These are phyloP conservation scores for Capricornis sumatraensis DNA, from an alignment of 2,113 vertebrate species.

Conservation along the genomic window DNA sequence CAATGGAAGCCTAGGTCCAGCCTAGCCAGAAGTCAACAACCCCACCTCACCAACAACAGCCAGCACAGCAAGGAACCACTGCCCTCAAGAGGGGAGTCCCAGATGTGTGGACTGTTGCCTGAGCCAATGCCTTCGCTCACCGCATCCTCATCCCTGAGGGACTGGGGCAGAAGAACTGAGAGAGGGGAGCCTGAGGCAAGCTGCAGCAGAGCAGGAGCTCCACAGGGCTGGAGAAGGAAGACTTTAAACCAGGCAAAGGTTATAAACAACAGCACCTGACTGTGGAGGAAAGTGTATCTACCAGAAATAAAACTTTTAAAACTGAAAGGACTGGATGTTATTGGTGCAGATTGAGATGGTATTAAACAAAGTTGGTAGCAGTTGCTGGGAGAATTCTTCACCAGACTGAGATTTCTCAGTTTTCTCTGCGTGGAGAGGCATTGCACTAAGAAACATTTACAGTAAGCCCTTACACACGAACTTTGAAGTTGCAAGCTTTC, in stretches of 20 bases:
- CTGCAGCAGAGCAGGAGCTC: neutral
- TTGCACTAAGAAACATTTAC: no score
- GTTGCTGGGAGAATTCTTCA: neutral
- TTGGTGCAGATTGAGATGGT: neutral
- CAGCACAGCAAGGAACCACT: neutral
- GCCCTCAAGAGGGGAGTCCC: neutral
- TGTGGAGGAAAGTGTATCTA: neutral
- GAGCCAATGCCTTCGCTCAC: neutral
- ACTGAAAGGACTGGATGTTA: neutral
- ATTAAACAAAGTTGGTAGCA: neutral
- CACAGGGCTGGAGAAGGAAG: no score
- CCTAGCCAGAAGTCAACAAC: neutral
- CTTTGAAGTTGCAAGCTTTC: neutral
- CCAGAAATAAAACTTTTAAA: neutral
- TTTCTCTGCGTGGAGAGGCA: neutral
- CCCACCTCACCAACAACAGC: neutral
- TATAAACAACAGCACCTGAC: neutral
- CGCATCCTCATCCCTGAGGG: neutral
- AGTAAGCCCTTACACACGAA: neutral
- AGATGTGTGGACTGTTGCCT: accelerated
- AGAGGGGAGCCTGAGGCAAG: neutral
- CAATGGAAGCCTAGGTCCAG: neutral
- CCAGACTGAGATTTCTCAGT: neutral
- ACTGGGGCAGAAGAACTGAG: neutral
- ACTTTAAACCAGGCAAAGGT: neutral